These are phyloP conservation scores for Drosophila willistoni DNA, from an alignment of 1,140 invertebrate genomes.

Conservation along the genomic window DNA sequence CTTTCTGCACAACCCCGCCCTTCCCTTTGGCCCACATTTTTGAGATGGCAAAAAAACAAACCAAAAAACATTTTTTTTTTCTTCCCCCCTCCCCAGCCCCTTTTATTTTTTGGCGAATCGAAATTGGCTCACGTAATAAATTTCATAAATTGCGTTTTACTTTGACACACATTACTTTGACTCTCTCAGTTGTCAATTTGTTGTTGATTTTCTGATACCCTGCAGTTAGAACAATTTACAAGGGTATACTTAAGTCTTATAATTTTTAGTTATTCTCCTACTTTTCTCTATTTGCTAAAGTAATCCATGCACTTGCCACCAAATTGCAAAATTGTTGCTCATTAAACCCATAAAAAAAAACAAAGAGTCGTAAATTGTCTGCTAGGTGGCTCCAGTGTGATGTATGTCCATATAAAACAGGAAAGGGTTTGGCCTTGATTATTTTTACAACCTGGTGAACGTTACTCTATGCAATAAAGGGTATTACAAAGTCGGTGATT, in stretches of 20 bases:
- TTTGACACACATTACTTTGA: conserved; percentile 70
- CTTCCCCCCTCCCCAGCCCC: too few relatives aligned
- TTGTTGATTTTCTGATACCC: conserved; percentile 39
- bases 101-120: conserved; percentile 51
- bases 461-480: neutral
- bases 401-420: neutral
- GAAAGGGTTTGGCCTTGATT: neutral
- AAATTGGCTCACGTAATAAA: conserved; percentile 76
- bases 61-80: conserved; percentile 1
- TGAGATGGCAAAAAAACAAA: conserved; percentile 19
- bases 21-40: conserved; percentile 4
- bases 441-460: neutral
- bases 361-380: neutral
- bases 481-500: conserved; percentile 3
- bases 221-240: neutral
- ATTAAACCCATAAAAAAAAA: neutral
- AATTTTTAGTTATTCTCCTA: too few relatives aligned
- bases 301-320: too few relatives aligned
- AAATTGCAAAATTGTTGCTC: neutral
- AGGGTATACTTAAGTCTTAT: neutral
- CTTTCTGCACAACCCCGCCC: neutral
- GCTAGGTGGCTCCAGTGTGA: neutral
- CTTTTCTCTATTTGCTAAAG: too few relatives aligned
- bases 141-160: conserved; percentile 79
- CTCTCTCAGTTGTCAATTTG: conserved; percentile 36